Conservation (phyloP, 23 tunicate genomes). For the Diplosoma virens region DNA sequence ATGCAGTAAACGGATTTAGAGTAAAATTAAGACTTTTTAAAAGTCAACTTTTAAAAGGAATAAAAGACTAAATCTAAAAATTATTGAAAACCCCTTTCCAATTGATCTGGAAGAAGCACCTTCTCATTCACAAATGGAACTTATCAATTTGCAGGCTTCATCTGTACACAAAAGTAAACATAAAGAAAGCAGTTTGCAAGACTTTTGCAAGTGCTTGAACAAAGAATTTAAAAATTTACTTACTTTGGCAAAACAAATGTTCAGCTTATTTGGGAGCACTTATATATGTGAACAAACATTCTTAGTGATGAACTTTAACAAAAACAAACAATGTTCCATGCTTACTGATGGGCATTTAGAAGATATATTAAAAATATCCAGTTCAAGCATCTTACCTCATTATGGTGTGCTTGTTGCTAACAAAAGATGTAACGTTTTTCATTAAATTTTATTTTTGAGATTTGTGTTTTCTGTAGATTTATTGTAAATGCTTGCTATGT, state of each 20-base stretch:
- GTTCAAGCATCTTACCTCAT: slow-evolving; percentile 15
- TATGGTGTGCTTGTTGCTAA: too few species aligned
- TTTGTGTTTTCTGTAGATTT: not conserved
- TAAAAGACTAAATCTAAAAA: slow-evolving; percentile 43
- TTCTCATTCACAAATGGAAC: slow-evolving; percentile 38
- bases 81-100: slow-evolving; percentile 41
- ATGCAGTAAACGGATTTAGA: slow-evolving; percentile 32
- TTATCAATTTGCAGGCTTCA: slow-evolving; percentile 42
- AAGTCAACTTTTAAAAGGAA: slow-evolving; percentile 39
- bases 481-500: not conserved
- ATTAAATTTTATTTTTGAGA: not conserved
- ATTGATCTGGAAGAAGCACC: slow-evolving; percentile 45
- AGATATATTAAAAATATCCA: slow-evolving; percentile 8
- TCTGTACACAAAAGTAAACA: slow-evolving; percentile 15
- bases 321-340: too few species aligned
- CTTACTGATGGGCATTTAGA: slow-evolving; percentile 25
- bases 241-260: too few species aligned
- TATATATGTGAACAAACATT: slow-evolving; percentile 36
- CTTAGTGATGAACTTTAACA: too few species aligned
- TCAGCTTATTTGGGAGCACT: slow-evolving; percentile 35
- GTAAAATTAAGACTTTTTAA: slow-evolving; percentile 42
- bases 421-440: not conserved
- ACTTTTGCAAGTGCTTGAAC: too few species aligned
- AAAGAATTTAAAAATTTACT: too few species aligned
- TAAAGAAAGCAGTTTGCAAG: too few species aligned